Percentiles rank a stretch among this genome's conserved stretches.
phyloP scores from a whole-genome alignment of 2,797 vertebrate genomes.

The Glyptemys insculpta region DNA sequence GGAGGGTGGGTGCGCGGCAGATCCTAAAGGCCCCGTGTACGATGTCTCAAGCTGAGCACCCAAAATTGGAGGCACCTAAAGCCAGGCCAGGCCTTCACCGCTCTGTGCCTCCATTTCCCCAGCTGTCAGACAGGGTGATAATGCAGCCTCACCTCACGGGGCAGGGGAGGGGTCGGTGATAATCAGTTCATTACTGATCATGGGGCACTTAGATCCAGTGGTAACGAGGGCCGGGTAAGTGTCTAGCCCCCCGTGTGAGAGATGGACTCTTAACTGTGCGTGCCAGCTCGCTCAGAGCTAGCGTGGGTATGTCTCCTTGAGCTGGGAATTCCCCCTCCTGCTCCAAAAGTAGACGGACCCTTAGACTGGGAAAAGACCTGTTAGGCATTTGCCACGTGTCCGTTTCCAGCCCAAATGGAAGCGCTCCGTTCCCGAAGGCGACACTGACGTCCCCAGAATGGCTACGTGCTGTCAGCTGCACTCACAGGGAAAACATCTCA shows the following conservation, averaged over 20 bases:
- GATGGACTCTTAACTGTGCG: background rate
- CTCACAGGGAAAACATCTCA: no score
- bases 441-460: no score
- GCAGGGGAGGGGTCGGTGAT: no score
- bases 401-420: no score
- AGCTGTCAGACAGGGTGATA: background rate
- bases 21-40: background rate
- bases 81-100: no score
- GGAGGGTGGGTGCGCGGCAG: background rate
- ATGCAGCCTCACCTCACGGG: background rate
- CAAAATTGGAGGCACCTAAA: background rate
- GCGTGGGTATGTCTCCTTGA: background rate
- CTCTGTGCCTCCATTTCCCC: background rate
- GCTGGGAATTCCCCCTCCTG: background rate
- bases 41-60: background rate
- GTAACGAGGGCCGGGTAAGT: background rate
- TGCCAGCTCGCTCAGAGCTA: background rate
- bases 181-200: background rate
- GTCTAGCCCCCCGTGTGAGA: background rate
- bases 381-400: no score
- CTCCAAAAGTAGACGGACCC: background rate
- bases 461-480: no score
- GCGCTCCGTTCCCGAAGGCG: no score
- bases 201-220: background rate
- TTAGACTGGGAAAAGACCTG: no score